Evolutionary conservation across 1,140 invertebrate genomes (phyloP).

Genomic region (Meteorus sp.): DNA sequence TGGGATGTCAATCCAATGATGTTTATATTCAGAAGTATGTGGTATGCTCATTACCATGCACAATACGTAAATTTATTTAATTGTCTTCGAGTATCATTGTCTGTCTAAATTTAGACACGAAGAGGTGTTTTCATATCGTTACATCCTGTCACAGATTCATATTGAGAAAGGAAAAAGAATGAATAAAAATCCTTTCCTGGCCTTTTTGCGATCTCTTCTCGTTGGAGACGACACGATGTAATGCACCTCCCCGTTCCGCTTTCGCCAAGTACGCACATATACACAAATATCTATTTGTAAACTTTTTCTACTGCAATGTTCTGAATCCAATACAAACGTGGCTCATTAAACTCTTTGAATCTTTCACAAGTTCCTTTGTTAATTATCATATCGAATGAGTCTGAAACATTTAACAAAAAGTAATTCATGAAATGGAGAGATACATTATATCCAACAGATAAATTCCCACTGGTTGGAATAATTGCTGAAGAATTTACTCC

Average conservation of each 20-base stretch:
- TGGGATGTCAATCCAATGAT: too few relatives aligned
- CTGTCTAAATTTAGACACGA: neutral
- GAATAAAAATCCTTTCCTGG: neutral
- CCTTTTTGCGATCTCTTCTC: neutral
- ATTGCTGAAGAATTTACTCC: too few relatives aligned
- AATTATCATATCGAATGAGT: neutral
- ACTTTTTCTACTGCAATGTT: conserved; percentile 14
- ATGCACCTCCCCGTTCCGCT: conserved; percentile 20
- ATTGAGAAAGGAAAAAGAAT: neutral
- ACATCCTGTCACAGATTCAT: conserved; percentile 13
- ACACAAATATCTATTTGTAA: too few relatives aligned
- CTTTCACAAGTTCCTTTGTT: conserved; percentile 4
- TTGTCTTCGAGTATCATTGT: too few relatives aligned
- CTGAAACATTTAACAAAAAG: too few relatives aligned
- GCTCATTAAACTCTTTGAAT: neutral
- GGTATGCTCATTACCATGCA: too few relatives aligned
- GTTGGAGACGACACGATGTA: neutral
- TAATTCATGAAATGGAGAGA: too few relatives aligned
- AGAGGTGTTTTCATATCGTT: neutral
- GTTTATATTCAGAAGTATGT: too few relatives aligned
- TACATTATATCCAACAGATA: too few relatives aligned
- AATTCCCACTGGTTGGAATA: too few relatives aligned
- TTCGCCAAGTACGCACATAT: conserved; percentile 16
- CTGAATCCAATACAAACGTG: conserved; percentile 17
- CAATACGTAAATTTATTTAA: too few relatives aligned